A percentile compares a stretch with the other conserved stretches of the same genome.
These are phyloP conservation scores for Tupaia chinensis DNA, from an alignment of 2,113 vertebrate species.

Conservation along the genomic window DNA sequence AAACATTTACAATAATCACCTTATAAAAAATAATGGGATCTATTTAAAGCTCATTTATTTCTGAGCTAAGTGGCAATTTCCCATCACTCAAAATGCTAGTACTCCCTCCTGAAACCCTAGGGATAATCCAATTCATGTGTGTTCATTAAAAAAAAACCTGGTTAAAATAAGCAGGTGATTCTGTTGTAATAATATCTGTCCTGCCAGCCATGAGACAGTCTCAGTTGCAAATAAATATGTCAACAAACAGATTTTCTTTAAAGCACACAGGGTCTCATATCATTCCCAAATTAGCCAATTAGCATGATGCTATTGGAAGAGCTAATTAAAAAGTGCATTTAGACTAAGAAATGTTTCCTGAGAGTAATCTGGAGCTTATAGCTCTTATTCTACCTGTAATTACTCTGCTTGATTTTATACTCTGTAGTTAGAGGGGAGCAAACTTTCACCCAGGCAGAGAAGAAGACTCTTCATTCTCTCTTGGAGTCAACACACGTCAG, in stretches of 20 bases:
- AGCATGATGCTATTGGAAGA: slow-evolving; percentile 75
- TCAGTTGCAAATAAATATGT: slow-evolving; percentile 77
- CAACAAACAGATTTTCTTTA: slow-evolving; percentile 81
- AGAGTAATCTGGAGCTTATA: slow-evolving; percentile 57
- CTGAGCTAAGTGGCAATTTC: slow-evolving; percentile 66
- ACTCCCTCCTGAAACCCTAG: slow-evolving; percentile 47
- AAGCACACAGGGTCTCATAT: slow-evolving; percentile 74
- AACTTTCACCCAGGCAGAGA: not conserved
- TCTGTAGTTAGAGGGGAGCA: not conserved
- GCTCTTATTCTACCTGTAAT: slow-evolving; percentile 64
- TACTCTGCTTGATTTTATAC: not conserved
- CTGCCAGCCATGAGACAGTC: slow-evolving; percentile 62
- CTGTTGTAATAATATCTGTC: slow-evolving; percentile 66
- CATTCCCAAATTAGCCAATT: slow-evolving; percentile 79
- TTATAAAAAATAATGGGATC: slow-evolving; percentile 70
- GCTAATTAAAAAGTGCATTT: slow-evolving; percentile 77
- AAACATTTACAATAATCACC: slow-evolving; percentile 72
- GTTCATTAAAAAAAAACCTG: slow-evolving; percentile 48
- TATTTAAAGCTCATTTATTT: slow-evolving; percentile 75
- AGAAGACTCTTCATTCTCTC: not conserved
- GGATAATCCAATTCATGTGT: slow-evolving; percentile 52
- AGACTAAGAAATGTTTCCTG: slow-evolving; percentile 78
- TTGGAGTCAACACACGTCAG: not conserved
- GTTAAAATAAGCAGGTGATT: slow-evolving; percentile 63
- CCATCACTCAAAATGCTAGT: slow-evolving; percentile 70